Conservation (phyloP, 2,797 vertebrate genomes). For the Pelochelys cantorii region DNA sequence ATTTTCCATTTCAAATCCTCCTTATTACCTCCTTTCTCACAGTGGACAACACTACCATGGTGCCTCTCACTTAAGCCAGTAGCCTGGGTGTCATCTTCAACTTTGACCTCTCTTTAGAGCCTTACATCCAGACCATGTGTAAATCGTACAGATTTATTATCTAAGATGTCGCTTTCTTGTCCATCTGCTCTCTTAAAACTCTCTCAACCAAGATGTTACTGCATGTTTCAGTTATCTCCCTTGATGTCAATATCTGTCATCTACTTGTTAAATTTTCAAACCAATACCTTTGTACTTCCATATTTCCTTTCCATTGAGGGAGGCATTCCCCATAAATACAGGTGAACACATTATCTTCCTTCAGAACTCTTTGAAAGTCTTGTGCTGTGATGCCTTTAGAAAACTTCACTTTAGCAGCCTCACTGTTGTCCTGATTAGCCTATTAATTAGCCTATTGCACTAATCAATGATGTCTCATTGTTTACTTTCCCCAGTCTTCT, state of each 20-base stretch:
- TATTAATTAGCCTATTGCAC: too few species aligned
- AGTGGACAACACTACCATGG: neutral
- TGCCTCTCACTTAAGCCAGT: neutral
- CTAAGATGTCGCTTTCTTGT: too few species aligned
- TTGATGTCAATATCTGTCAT: neutral
- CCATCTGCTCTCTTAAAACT: too few species aligned
- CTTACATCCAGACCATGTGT: neutral
- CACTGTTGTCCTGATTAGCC: neutral
- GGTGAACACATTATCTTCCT: neutral
- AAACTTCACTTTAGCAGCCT: neutral
- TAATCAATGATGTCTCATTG: neutral
- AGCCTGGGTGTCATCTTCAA: neutral
- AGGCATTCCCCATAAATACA: neutral
- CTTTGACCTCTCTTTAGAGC: too few species aligned
- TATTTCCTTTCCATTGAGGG: neutral
- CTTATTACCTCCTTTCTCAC: neutral
- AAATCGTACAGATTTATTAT: neutral
- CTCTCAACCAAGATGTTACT: too few species aligned
- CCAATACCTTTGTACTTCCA: neutral
- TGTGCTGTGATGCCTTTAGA: neutral
- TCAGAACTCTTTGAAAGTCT: neutral
- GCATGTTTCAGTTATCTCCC: neutral
- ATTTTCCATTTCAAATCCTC: neutral
- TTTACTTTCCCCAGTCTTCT: neutral
- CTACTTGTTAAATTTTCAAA: neutral